These are phyloP conservation scores for Dendrophyllia cribrosa DNA, from an alignment of 64 coral and sea anemone species.

Conservation along the genomic window DNA sequence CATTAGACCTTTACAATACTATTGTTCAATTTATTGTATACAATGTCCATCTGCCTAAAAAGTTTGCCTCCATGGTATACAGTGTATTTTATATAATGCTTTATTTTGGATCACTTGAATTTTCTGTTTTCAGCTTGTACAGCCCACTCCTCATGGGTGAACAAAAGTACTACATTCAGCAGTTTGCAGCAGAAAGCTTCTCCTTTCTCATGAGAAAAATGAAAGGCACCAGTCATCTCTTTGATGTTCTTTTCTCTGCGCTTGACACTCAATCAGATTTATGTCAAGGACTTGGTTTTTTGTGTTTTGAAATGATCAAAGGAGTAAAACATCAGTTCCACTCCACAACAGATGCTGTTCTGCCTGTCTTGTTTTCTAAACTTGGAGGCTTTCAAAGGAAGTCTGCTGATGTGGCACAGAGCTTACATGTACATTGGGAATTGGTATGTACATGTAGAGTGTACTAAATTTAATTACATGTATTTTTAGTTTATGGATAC, in stretches of 20 bases:
- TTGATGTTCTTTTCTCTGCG: slow-evolving; percentile 66
- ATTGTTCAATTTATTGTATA: too few relatives aligned
- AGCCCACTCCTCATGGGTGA: slow-evolving; percentile 74
- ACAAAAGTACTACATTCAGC: slow-evolving; percentile 78
- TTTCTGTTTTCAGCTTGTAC: slow-evolving; percentile 69
- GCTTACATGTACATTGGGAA: slow-evolving; percentile 61
- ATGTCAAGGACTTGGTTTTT: slow-evolving; percentile 84
- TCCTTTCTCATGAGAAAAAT: slow-evolving; percentile 89
- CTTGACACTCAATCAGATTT: slow-evolving; percentile 55
- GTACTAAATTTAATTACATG: neutral
- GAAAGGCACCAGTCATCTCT: slow-evolving; percentile 57
- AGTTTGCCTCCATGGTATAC: too few relatives aligned
- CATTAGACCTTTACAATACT: too few relatives aligned
- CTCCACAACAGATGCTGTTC: slow-evolving; percentile 73
- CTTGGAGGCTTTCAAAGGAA: slow-evolving; percentile 57
- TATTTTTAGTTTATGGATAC: neutral
- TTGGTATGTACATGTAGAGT: slow-evolving; percentile 50
- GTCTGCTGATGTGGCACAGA: neutral
- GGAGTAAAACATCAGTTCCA: slow-evolving; percentile 90
- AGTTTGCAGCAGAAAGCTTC: slow-evolving; percentile 99
- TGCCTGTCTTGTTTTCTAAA: slow-evolving; percentile 82
- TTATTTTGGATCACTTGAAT: neutral
- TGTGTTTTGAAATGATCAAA: slow-evolving; percentile 88
- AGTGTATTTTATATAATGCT: too few relatives aligned
- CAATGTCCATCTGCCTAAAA: too few relatives aligned